Evolutionary conservation across 2,888 invertebrate genomes (phyloP), one percentile per base, ranked within the genome.

Genomic region (Ernsta delagoae): DNA sequence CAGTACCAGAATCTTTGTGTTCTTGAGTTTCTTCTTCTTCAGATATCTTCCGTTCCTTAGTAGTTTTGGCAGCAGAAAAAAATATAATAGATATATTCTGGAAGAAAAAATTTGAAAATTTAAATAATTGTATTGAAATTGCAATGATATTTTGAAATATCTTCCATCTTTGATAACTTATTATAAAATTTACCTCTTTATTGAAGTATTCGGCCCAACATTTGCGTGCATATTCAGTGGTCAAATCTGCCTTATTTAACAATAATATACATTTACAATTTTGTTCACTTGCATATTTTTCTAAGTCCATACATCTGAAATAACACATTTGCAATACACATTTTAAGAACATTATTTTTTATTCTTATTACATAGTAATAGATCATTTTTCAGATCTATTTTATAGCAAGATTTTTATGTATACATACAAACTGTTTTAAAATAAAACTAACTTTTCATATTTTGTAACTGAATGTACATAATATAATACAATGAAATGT

Each of bases 211-310:
- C 94, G 0, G 97, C 96, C 99, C 99, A 99, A 65, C 90, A 88
- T 77, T 95, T 89, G 73, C 99, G 94, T 85, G 99, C 99, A 74
- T 95, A 89, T 57, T 95, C 94, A 0, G 96, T 97, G 12, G 99
- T 94, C 80, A 98, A 96, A 87, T 99, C 99, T 0, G 99, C 97
- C 86, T 99, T 99, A 88, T 99, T 99, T 34, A 99, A 91, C 41
- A 99, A 92, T 43, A 99, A 94, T 82, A 99, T 93, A 83, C 97
- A 98, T 77, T 87, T 88, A 73, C 92, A 92, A 48, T 92, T 89
- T 72, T 92, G 88, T 77, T 92, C 92, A 57, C 79, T 66, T 48
- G 93, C 91, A 86, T 92, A 92, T 70, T 86, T 84, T 71, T 99
- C 99, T 65, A 99, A 93, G 90, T 99, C 99, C 79, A 96, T 95